phyloP scores from a whole-genome alignment of 2,888 invertebrate species.

The Drosophila fulvimacula region DNA sequence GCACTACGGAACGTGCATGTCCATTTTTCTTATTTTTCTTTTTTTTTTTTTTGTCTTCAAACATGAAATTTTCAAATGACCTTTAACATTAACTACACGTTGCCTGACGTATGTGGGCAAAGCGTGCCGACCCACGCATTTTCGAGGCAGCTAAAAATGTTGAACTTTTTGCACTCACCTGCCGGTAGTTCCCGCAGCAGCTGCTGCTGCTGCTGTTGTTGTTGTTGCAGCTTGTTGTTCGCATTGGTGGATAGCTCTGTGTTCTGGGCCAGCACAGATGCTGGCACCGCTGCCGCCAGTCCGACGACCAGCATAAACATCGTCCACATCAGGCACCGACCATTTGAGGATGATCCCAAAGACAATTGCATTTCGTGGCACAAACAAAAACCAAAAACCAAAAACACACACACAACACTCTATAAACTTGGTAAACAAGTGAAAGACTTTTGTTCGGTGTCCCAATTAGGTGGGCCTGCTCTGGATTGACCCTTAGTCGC shows the following conservation, averaged over 20 bases:
- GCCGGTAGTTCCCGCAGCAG: conserved; percentile 66
- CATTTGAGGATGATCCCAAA: conserved; percentile 30
- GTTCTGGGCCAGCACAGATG: conserved; percentile 84
- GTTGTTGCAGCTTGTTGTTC: conserved; percentile 66
- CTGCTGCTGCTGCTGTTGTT: conserved; percentile 57
- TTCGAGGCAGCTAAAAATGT: conserved; percentile 17
- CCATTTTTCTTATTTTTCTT: conserved; percentile 38
- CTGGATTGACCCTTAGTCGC: conserved; percentile 28
- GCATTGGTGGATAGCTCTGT: conserved; percentile 81
- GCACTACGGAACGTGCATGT: conserved; percentile 34
- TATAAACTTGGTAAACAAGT: conserved; percentile 24
- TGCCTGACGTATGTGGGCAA: conserved; percentile 29
- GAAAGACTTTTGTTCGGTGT: conserved; percentile 32
- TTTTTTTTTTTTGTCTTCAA: conserved; percentile 37
- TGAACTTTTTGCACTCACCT: conserved; percentile 74
- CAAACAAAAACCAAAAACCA: not conserved
- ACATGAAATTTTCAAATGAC: conserved; percentile 75
- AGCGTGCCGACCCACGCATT: conserved; percentile 47
- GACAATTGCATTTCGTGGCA: conserved; percentile 53
- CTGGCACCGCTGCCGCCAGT: conserved; percentile 80
- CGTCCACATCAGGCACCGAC: conserved; percentile 44
- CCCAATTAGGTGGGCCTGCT: conserved; percentile 39
- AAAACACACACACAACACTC: conserved; percentile 11
- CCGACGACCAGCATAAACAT: conserved; percentile 65
- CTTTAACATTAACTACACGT: conserved; percentile 70